A percentile compares a stretch with the other conserved stretches of the same genome.
Evolutionary conservation across 92 coral and sea anemone species (phyloP).

Genomic region (Zoanthus sociatus): DNA sequence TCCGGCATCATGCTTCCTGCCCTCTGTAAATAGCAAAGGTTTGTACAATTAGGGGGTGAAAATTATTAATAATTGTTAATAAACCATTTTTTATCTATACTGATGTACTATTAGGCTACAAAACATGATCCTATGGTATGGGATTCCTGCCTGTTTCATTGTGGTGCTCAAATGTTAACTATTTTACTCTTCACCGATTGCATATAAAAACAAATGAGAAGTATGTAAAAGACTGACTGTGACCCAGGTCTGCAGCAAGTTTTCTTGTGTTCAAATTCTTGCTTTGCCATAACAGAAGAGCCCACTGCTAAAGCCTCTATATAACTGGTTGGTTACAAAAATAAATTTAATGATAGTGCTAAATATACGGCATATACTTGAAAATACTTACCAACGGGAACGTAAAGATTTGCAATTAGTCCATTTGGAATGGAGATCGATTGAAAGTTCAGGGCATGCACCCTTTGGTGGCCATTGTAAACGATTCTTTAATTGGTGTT

Average conservation of each 20-base stretch:
- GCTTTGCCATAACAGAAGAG: slow-evolving; percentile 50
- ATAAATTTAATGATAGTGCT: slow-evolving; percentile 26
- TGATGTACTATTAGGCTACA: slow-evolving; percentile 47
- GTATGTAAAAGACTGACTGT: slow-evolving; percentile 49
- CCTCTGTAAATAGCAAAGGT: slow-evolving; percentile 23
- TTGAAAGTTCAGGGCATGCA: slow-evolving; percentile 7
- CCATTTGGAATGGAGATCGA: slow-evolving; percentile 6
- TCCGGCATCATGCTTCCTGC: slow-evolving; percentile 46
- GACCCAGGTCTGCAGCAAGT: slow-evolving; percentile 50
- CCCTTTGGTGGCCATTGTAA: slow-evolving; percentile 15
- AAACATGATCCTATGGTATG: slow-evolving; percentile 36
- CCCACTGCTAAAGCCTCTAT: slow-evolving; percentile 47
- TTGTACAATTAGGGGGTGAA: slow-evolving; percentile 37
- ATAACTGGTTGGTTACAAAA: slow-evolving; percentile 43
- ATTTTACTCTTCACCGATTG: slow-evolving; percentile 54
- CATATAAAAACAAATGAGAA: slow-evolving; percentile 35
- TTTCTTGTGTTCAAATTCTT: slow-evolving; percentile 55
- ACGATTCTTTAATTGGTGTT: slow-evolving; percentile 10
- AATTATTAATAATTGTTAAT: slow-evolving; percentile 49
- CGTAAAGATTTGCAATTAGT: background rate
- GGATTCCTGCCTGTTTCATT: slow-evolving; percentile 52
- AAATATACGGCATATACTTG: slow-evolving; percentile 41
- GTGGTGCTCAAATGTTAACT: slow-evolving; percentile 50
- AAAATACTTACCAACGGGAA: slow-evolving; percentile 25
- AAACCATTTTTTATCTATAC: slow-evolving; percentile 52